Evolutionary conservation across 1,140 invertebrate species (phyloP).

Genomic region (Drosophila pallidifrons): DNA sequence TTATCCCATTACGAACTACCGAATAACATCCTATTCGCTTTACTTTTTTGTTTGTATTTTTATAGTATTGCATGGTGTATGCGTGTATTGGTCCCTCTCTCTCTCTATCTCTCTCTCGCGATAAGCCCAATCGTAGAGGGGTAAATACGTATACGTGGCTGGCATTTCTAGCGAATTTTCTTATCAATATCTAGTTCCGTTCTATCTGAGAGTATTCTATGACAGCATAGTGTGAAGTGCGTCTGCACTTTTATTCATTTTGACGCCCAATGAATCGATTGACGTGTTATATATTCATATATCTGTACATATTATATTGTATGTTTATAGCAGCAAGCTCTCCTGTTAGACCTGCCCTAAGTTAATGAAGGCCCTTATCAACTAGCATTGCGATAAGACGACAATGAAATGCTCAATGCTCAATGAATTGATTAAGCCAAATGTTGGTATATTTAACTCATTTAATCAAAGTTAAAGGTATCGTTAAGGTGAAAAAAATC

Average conservation of each 20-base stretch:
- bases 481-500: neutral
- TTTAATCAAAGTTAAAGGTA: neutral
- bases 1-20: constrained; percentile 14
- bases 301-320: neutral
- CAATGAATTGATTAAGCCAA: constrained; percentile 7
- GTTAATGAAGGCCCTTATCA: constrained; percentile 17
- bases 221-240: constrained; percentile 4
- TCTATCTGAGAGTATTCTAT: constrained; percentile 9
- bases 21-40: neutral
- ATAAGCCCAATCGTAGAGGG: neutral
- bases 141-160: constrained; percentile 11
- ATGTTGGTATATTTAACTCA: neutral
- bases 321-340: neutral
- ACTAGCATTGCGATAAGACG: neutral
- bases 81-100: neutral
- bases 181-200: constrained; percentile 31
- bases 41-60: neutral
- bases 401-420: neutral
- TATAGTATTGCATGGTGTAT: constrained; percentile 5
- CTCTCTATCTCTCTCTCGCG: too few relatives aligned
- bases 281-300: neutral
- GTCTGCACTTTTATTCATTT: constrained; percentile 10
- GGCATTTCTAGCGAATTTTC: constrained; percentile 32
- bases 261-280: constrained; percentile 11
- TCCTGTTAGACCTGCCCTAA: constrained; percentile 26